A percentile compares a stretch with the other conserved stretches of the same genome.
These are phyloP conservation scores for Pandemis cinnamomeana DNA, from an alignment of 2,888 invertebrate species.

Conservation along the genomic window DNA sequence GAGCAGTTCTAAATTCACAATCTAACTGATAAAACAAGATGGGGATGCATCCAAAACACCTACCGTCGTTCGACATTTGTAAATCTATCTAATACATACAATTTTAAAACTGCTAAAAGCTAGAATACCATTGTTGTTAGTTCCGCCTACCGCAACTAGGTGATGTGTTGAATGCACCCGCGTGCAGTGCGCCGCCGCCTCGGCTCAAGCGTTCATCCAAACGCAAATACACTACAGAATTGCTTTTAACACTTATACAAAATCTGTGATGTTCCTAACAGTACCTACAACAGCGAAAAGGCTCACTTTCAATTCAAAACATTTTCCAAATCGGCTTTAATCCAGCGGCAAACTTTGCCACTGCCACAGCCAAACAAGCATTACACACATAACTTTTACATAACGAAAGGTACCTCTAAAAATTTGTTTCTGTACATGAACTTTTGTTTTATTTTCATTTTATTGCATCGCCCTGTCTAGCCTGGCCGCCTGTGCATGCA, in stretches of 20 bases:
- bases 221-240: conserved; percentile 4
- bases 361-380: conserved; percentile 17
- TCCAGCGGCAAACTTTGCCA: conserved; percentile 4
- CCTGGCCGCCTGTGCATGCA: conserved; percentile 3
- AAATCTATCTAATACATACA: conserved; percentile 42
- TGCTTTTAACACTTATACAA: neutral
- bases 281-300: conserved; percentile 13
- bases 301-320: conserved; percentile 1
- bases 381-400: neutral
- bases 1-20: conserved; percentile 73
- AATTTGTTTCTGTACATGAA: conserved; percentile 4
- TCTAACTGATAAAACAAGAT: conserved; percentile 63
- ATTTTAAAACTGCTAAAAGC: conserved; percentile 13
- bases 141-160: neutral
- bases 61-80: conserved; percentile 32
- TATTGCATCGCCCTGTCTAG: conserved; percentile 6
- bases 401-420: conserved; percentile 10
- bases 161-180: conserved; percentile 22
- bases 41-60: conserved; percentile 66
- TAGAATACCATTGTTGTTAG: conserved; percentile 4
- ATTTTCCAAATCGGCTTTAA: neutral
- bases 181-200: conserved; percentile 21
- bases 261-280: conserved; percentile 8
- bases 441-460: neutral
- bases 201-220: conserved; percentile 9